Conservation (phyloP, 2,113 vertebrate genomes). For the Actinemys pallida region DNA sequence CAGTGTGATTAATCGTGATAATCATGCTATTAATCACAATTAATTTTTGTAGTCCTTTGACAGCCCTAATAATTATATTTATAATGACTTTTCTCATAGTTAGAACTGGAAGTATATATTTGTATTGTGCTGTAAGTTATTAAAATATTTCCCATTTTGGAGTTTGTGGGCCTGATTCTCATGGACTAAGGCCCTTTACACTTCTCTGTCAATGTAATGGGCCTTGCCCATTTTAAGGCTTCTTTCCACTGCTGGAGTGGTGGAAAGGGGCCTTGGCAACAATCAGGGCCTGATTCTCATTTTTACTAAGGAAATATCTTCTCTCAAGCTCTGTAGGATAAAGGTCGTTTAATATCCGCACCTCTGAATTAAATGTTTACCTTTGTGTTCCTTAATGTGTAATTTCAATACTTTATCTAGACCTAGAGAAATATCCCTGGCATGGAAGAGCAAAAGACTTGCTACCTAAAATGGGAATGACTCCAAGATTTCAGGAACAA, state of each 20-base stretch:
- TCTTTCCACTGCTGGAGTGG: background rate
- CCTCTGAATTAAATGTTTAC: background rate
- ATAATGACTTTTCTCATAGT: background rate
- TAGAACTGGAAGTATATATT: background rate
- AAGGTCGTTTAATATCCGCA: background rate
- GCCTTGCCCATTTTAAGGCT: background rate
- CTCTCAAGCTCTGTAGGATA: background rate
- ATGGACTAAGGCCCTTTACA: background rate
- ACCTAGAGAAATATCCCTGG: background rate
- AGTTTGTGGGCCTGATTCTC: background rate
- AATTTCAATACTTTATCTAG: background rate
- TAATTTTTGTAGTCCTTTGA: too few species aligned
- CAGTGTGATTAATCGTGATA: too few species aligned
- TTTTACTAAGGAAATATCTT: background rate
- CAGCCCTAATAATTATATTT: background rate
- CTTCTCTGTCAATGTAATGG: background rate
- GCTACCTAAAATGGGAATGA: constrained; percentile 6
- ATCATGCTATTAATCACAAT: too few species aligned
- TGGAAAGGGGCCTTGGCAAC: background rate
- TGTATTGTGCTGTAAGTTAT: background rate
- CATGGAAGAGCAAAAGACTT: background rate
- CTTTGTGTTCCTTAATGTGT: background rate
- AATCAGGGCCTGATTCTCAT: background rate
- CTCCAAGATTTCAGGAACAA: background rate
- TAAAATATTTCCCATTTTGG: background rate